Evolutionary conservation across 2,797 vertebrate genomes (phyloP), one percentile per base, ranked within the genome.

Genomic region (Sebastes trivittatus): DNA sequence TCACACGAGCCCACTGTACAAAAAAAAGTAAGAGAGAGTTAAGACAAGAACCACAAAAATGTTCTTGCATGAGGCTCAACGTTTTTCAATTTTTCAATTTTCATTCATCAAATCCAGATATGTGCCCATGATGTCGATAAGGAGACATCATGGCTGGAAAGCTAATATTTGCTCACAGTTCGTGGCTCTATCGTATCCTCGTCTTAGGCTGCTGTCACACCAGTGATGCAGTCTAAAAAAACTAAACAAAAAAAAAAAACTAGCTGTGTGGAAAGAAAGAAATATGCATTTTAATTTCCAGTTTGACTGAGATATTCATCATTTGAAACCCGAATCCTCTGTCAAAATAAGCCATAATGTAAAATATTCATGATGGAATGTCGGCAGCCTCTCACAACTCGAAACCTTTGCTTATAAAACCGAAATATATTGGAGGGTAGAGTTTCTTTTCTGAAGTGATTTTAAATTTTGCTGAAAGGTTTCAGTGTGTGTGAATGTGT

Each of bases 401-500:
- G 14, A 74, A 76, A 8, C 49, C 54, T 64, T 34, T 70, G 61
- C 72, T 75, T 71, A 77, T 42, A 38, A 85, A 82, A 74, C 5
- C 58, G 30, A 36, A 75, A 78, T 52, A 59, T 66, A 72, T 55
- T 75, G 56, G 76, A 81, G 61, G 52, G 46, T 78, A 56, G 20
- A 3, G 34, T 80, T 80, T 78, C 54, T 69, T 64, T 61, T 71
- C 72, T 64, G 60, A 73, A 54, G 54, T 38, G 73, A 81, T 75
- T 75, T 77, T 32, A 76, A 76, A 55, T 71, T 71, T 81, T 69
- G 70, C 38, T 86, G 76, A 70, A 82, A 82, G 72, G 72, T 82
- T 78, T 75, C 75, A 74, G 83, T 83, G 84, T 81, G 73, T 81
- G 72, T 73, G 74, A 79, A 66, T 75, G 72, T 82, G 72, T 76